A percentile compares a stretch with the other conserved stretches of the same genome.
Conservation (phyloP, 2,113 vertebrate species). For the Lipotes vexillifer region DNA sequence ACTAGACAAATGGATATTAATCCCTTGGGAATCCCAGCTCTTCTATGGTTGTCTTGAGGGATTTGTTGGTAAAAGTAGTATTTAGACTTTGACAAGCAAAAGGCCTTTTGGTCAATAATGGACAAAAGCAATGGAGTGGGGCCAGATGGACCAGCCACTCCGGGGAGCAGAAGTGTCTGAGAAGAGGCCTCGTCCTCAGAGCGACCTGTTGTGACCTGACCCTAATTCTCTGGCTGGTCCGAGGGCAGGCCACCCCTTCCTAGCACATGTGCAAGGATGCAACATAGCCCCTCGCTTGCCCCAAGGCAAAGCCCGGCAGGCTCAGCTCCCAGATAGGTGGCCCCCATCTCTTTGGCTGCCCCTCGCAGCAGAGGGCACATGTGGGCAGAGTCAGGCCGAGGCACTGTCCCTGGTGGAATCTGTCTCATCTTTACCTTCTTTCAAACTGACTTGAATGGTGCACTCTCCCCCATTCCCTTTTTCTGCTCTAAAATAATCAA, state of each 20-base stretch:
- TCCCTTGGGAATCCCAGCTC: not conserved
- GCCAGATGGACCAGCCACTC: not conserved
- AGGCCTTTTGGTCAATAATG: not conserved
- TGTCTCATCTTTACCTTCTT: not conserved
- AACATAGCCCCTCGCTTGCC: not conserved
- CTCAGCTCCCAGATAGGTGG: too few species aligned
- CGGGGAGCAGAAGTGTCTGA: not conserved
- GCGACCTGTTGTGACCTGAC: not conserved
- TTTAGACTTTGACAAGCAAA: not conserved
- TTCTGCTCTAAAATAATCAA: constrained; percentile 35
- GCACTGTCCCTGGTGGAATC: not conserved
- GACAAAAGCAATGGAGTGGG: not conserved
- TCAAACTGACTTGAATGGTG: not conserved
- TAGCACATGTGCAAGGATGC: not conserved
- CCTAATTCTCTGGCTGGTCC: not conserved
- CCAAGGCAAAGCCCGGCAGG: not conserved
- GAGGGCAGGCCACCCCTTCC: not conserved
- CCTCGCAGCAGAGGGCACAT: rapidly evolving
- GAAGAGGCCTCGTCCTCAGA: not conserved
- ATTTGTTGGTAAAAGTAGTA: not conserved
- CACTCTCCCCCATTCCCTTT: not conserved
- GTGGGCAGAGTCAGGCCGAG: not conserved
- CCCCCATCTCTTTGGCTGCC: not conserved
- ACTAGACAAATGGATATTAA: not conserved
- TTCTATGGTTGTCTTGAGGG: not conserved